Base-by-base conservation (phyloP, 2,797 vertebrate genomes). In the Simalia tracyae region DNA sequence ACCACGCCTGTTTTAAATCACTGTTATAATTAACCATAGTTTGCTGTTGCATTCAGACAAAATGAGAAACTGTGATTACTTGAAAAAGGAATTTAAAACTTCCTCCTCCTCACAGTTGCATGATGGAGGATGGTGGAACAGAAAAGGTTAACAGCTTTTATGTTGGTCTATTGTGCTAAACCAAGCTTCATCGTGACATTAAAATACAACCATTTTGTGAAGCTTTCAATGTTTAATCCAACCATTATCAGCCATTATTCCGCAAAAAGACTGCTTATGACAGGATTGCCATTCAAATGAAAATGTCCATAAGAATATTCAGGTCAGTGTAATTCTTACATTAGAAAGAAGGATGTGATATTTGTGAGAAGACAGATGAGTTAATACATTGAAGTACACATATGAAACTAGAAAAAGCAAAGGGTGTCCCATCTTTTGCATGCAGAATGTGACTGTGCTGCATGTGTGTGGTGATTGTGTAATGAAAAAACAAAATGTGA, bases 291-390 rank as follows among this genome's bases (percentile, higher is more conserved):
- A 46, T 42, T 46, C 36, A 46, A 87, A 87, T 15, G 12, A 26
- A 90, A 92, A 93, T 66, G 95, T 94, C 56, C 57, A 57, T 66
- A 91, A 94, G 56, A 7, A 72, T 92, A 92, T 91, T 56, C 84
- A 91, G 9, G 91, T 26, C 91, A 85, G n/a, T 56, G 24, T 22
- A 36, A 89, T 15, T 2, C 24, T 96, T 93, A 93, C 17, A 56
- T 17, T 14, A 60, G 11, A 50, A 81, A 84, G 42, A 61, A 50
- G 91, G 42, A 84, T 17, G 14, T 42, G 5, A 6, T 63, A 6
- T 84, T 81, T 46, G 56, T 81, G 59, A 68, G 89, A 63, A 90
- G 46, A 66, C n/a, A 36, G 66, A 46, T 31, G 8, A 64, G 92
- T 59, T 31, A 86, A 24, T 50, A 24, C 1, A 72, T 26, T 57